phyloP scores from a whole-genome alignment of 2,113 vertebrate species.

The Tinamus guttatus region DNA sequence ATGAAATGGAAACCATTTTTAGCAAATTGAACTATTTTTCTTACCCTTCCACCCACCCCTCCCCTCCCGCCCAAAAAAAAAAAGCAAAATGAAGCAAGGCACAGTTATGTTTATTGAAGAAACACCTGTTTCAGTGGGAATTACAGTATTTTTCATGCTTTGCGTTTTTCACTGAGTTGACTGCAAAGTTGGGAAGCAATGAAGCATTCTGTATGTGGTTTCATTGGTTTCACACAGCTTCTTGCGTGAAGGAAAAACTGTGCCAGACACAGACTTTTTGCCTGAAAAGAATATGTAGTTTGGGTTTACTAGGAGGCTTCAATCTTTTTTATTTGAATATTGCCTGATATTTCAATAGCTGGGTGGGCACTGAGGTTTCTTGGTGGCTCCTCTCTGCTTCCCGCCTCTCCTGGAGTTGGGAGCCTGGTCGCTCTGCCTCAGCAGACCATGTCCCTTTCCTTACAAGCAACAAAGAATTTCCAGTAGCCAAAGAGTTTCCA shows the following conservation, averaged over 20 bases:
- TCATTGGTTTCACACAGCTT: background rate
- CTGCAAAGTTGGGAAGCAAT: background rate
- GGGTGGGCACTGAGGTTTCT: background rate
- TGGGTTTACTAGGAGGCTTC: background rate
- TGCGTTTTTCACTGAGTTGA: background rate
- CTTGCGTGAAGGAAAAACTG: background rate
- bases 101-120: fast-evolving
- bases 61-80: too few relatives aligned
- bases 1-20: background rate
- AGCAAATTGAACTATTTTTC: fast-evolving
- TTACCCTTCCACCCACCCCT: background rate
- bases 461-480: background rate
- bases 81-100: background rate
- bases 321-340: background rate
- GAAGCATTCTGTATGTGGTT: background rate
- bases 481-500: background rate
- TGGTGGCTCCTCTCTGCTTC: background rate
- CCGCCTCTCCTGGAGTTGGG: background rate
- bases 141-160: background rate
- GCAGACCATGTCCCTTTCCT: background rate
- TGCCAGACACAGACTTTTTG: background rate
- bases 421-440: background rate
- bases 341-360: fast-evolving
- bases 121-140: background rate
- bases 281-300: background rate